A percentile compares a stretch with the other conserved stretches of the same genome.
phyloP scores from a whole-genome alignment of 1,140 invertebrate genomes.

The Drosophila nigrodunni region DNA sequence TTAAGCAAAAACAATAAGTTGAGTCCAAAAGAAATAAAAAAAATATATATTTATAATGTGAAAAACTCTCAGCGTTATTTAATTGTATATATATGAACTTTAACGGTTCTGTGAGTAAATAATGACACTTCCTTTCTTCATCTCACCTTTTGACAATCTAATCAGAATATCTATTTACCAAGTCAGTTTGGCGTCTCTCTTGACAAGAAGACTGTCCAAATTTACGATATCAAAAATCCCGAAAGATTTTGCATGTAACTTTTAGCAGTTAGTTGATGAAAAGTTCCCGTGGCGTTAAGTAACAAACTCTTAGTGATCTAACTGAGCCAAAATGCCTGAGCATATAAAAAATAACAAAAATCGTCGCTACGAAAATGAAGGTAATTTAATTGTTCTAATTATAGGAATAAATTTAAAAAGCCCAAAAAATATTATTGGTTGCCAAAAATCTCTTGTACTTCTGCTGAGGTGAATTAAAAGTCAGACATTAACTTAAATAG shows the following conservation, averaged over 20 bases:
- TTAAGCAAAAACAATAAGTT: slow-evolving; percentile 45
- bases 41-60: background rate
- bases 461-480: slow-evolving; percentile 10
- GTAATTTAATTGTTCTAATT: slow-evolving; percentile 20
- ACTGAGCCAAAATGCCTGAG: background rate
- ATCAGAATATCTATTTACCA: slow-evolving; percentile 11
- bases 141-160: slow-evolving; percentile 32
- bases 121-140: background rate
- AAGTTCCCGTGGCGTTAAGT: slow-evolving; percentile 11
- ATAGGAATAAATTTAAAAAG: background rate
- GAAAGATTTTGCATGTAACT: slow-evolving; percentile 4
- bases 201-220: slow-evolving; percentile 9
- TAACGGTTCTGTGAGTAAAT: background rate
- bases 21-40: slow-evolving; percentile 20
- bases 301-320: background rate
- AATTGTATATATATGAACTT: too few species aligned
- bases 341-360: slow-evolving; percentile 54
- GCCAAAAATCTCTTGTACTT: background rate
- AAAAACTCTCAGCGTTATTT: background rate
- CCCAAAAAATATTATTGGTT: background rate
- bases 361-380: slow-evolving; percentile 71
- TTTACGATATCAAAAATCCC: slow-evolving; percentile 4
- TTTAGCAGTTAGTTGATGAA: slow-evolving; percentile 15
- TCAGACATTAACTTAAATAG: slow-evolving; percentile 17
- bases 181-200: background rate